Base-by-base conservation (phyloP, 2,113 vertebrate species). In the Morone saxatilis region DNA sequence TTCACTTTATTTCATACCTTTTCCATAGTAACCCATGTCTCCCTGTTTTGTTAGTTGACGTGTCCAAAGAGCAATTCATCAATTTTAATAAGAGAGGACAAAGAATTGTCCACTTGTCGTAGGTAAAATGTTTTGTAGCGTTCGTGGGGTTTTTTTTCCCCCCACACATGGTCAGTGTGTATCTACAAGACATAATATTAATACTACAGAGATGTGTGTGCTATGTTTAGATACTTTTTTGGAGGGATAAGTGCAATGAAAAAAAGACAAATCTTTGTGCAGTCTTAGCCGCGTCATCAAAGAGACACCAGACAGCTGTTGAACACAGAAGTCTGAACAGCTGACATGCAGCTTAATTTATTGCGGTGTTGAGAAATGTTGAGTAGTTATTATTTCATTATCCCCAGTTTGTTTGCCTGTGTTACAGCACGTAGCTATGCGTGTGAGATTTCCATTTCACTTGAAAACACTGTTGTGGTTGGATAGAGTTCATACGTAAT, bases 181-280 rank as follows among this genome's bases (percentile, higher is more conserved):
- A 45, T 68, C 45, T 50, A 41, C 54, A 57, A 56, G 54, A 77
- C 7, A 50, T 60, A 6, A 41, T 81, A 41, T 22, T 50, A 61
- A 17, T 59, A 36, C 56, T 60, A 17, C 3, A 10, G 31, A 1
- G 0, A 22, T 57, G 40, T 76, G 47, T 70, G 56, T 76, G 25
- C 19, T 71, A 60, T 71, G 7, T 81, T 78, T 53, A 51, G 54
- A 78, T 63, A 12, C 17, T 48, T 80, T 78, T 74, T 67, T 5
- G 25, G 62, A 73, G 71, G 70, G 50, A 1, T 20, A 80, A 69
- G 89, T 93, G 91, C 89, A 91, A 90, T 92, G 67, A 83, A 61
- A 79, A 65, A 50, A 80, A 54, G 31, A 72, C 16, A 40, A 78
- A 86, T 81, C 17, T 67, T 69, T 50, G 80, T 89, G 89, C 87